Base-by-base conservation (phyloP, 2,888 invertebrate genomes). In the Lochmaea capreae region DNA sequence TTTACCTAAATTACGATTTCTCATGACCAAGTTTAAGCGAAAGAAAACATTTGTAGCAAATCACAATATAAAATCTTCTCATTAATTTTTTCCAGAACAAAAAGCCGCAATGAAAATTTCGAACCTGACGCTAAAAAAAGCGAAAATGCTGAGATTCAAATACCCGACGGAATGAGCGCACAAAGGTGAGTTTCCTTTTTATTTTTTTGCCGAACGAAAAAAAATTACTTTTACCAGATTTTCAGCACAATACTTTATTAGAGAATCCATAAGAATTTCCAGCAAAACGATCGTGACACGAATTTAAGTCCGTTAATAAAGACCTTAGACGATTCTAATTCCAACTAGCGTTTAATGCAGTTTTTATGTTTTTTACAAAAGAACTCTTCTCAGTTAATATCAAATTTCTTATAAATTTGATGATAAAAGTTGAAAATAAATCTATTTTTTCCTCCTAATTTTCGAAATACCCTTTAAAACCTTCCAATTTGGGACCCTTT, bases 81-180 rank as follows among this genome's bases (percentile, higher is more conserved):
- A 9, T 39, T 46, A 2, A 12, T 46, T 46, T 11, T 63, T 68
- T 62, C 1, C 52, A 68, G 68, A 26, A 52, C 39, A 11, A 49
- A 62, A 49, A 49, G 68, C 52, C 43, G 63, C 42, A 65, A 72
- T 63, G 57, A 54, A 49, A 68, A 62, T 39, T 52, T 43, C 66
- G 66, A 71, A 52, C 33, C 42, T n/a, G 72, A 52, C 67, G 65
- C 16, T 5, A 26, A n/a, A 52, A 69, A 67, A 61, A 33, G 72
- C 69, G 71, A 73, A 43, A 67, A 26, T 65, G 39, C 66, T 14
- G 62, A 61, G 52, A 58, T 61, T 14, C 73, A 71, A 42, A 57
- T 77, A 57, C 77, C 77, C 14, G 77, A 77, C 57, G 77, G 77
- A 62, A 77, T 77, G 77, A 77, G 73, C 33, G 73, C 77, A 46